Evolutionary conservation across 1,140 invertebrate species (phyloP).

Genomic region (Micrasema minimum): DNA sequence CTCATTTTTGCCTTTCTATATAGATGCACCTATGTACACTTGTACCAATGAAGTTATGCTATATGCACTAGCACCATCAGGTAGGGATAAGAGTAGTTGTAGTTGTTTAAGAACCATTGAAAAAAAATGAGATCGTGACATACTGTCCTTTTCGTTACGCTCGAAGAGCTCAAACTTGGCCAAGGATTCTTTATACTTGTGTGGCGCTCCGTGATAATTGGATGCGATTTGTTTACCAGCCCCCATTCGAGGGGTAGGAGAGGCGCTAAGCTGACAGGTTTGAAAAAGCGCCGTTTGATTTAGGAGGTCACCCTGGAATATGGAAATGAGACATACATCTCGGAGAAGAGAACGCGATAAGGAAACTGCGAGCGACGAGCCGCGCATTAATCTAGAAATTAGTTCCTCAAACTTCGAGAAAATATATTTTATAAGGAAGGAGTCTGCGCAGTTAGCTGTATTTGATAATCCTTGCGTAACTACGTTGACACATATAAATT

Average conservation of each 20-base stretch:
- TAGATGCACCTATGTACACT: too few species aligned
- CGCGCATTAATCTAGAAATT: background rate
- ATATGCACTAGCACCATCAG: too few species aligned
- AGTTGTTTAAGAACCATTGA: too few species aligned
- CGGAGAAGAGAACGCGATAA: background rate
- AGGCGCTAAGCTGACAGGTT: slow-evolving; percentile 3
- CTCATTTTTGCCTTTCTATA: too few species aligned
- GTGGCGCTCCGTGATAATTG: background rate
- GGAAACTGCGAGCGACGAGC: background rate
- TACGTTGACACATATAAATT: background rate
- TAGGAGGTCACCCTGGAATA: slow-evolving; percentile 19
- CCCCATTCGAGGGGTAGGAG: background rate
- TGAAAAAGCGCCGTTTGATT: slow-evolving; percentile 21
- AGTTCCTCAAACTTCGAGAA: background rate
- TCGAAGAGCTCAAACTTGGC: too few species aligned
- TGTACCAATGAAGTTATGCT: too few species aligned
- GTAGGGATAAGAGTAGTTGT: too few species aligned
- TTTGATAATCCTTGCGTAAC: too few species aligned
- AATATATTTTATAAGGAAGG: slow-evolving; percentile 1
- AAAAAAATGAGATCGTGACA: too few species aligned
- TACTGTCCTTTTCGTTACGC: too few species aligned
- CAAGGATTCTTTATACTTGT: background rate
- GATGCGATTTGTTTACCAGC: slow-evolving; percentile 20
- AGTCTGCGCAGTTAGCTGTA: background rate
- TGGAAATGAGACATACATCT: slow-evolving; percentile 4